Evolutionary conservation across 1,140 invertebrate genomes (phyloP).

Genomic region (Papilio glaucus): DNA sequence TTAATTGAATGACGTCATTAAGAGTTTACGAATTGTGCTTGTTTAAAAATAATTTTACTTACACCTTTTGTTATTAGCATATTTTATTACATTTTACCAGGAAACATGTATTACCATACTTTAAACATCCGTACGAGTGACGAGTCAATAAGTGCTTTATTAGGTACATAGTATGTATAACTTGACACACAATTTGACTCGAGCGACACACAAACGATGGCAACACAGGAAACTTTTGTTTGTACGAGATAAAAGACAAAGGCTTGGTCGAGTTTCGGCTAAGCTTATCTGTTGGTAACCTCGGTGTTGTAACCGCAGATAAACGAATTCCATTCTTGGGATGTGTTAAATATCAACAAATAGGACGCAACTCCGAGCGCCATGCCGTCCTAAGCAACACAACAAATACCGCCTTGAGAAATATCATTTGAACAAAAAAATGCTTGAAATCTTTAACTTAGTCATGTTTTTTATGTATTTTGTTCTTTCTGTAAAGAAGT

Average conservation of each 20-base stretch:
- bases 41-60: neutral
- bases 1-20: conserved; percentile 1
- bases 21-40: neutral
- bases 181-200: conserved; percentile 9
- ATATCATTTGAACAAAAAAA: neutral
- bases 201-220: conserved; percentile 16
- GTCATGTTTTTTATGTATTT: no score
- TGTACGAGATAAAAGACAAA: conserved; percentile 78
- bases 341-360: conserved; percentile 79
- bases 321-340: conserved; percentile 74
- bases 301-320: conserved; percentile 58
- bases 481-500: no score
- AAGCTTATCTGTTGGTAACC: conserved; percentile 68
- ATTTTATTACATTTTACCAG: conserved; percentile 19
- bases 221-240: conserved; percentile 73
- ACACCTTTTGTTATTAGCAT: conserved; percentile 15
- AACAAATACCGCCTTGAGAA: conserved; percentile 7
- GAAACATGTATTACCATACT: conserved; percentile 1
- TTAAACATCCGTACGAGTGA: conserved; percentile 13
- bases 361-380: conserved; percentile 46
- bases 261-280: conserved; percentile 63
- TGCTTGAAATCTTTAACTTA: no score
- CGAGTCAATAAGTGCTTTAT: conserved; percentile 26
- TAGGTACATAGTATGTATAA: conserved; percentile 28
- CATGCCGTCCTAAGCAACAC: conserved; percentile 38